Conservation (phyloP, 2,797 vertebrate genomes). For the Acanthurus tractus region DNA sequence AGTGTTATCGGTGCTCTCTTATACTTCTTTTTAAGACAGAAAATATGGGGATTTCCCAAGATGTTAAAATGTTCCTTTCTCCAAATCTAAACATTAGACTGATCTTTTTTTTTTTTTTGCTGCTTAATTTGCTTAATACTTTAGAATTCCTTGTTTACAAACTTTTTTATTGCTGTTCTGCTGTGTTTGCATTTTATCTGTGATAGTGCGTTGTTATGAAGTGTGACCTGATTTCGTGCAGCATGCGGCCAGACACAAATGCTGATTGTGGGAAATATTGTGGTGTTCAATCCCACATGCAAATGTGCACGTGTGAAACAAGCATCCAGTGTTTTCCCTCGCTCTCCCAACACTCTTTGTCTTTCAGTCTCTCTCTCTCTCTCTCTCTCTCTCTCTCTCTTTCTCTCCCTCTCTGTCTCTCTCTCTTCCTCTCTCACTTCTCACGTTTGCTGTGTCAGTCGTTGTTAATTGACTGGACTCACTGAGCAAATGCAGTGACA, state of each 20-base stretch:
- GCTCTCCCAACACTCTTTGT: constrained; percentile 34
- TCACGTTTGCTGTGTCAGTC: constrained; percentile 37
- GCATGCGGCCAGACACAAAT: constrained; percentile 36
- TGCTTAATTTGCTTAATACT: too few relatives aligned
- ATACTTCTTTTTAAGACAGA: too few relatives aligned
- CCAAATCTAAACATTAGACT: too few relatives aligned
- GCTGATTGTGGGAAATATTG: constrained; percentile 62
- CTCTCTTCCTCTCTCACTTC: constrained; percentile 21
- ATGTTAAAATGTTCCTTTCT: too few relatives aligned
- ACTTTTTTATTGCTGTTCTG: background rate
- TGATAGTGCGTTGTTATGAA: constrained; percentile 15
- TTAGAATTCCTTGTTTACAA: background rate
- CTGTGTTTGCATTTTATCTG: constrained; percentile 22
- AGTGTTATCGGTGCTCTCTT: too few relatives aligned
- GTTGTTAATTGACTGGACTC: constrained; percentile 45
- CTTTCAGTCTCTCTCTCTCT: constrained; percentile 6
- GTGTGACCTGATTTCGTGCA: constrained; percentile 36
- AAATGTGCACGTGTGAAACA: constrained; percentile 67
- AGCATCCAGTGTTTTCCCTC: constrained; percentile 61
- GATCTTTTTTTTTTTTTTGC: too few relatives aligned
- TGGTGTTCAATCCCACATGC: constrained; percentile 36
- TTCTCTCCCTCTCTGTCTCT: constrained; percentile 5
- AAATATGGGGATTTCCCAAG: too few relatives aligned
- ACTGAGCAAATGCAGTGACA: constrained; percentile 25
- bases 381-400: background rate